phyloP scores from a whole-genome alignment of 2,888 invertebrate genomes.

The Agapetus fuscipes region DNA sequence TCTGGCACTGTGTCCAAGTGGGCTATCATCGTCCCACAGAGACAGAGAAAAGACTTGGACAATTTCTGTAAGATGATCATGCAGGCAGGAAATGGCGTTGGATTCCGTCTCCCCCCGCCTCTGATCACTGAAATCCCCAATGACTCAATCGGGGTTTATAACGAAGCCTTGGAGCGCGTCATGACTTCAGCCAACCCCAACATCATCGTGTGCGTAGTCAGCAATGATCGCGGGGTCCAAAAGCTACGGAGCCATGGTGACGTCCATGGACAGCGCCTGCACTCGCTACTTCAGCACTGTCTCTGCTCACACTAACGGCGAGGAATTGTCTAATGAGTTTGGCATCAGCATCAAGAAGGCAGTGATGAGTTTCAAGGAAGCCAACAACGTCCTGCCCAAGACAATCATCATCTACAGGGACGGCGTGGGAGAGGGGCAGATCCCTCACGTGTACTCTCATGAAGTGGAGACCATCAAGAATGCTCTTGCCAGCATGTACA shows the following conservation, averaged over 20 bases:
- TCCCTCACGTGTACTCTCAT: constrained; percentile 63
- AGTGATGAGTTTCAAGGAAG: constrained; percentile 39
- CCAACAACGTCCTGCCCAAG: constrained; percentile 41
- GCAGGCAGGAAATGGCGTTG: constrained; percentile 34
- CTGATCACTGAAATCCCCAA: constrained; percentile 41
- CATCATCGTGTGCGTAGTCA: constrained; percentile 57
- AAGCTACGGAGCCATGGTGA: constrained; percentile 71
- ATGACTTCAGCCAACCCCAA: constrained; percentile 48
- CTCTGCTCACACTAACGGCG: constrained; percentile 60
- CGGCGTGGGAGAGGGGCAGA: constrained; percentile 90
- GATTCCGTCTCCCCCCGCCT: constrained; percentile 39
- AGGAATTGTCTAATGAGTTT: constrained; percentile 68
- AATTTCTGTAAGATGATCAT: constrained; percentile 38
- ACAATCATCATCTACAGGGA: constrained; percentile 80
- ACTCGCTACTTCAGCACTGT: constrained; percentile 66
- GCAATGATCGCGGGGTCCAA: constrained; percentile 32
- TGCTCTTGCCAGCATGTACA: too few species aligned
- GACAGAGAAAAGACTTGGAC: constrained; percentile 33
- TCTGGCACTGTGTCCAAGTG: constrained; percentile 33
- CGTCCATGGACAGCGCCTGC: constrained; percentile 49
- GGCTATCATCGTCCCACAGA: constrained; percentile 41
- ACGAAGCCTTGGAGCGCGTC: constrained; percentile 48
- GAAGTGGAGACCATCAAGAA: too few species aligned
- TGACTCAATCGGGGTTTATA: constrained; percentile 51
- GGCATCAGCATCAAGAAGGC: constrained; percentile 50